Evolutionary conservation across 2,888 invertebrate species (phyloP), one percentile per base, ranked within the genome.

Genomic region (Lycia hirtaria): DNA sequence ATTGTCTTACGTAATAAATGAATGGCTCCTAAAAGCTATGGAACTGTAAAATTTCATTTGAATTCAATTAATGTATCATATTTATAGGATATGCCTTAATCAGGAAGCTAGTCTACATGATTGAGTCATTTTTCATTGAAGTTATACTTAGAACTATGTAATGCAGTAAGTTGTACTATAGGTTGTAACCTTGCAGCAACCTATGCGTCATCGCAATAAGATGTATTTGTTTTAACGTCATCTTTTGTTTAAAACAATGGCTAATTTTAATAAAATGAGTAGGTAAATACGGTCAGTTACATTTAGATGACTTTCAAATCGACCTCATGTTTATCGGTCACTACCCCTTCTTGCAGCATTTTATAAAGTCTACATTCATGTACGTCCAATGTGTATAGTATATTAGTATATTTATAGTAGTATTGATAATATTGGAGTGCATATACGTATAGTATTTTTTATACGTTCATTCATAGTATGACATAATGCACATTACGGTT

Each of bases 241-340:
- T 17, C n/a, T 17, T 20, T 1, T n/a, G n/a, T 30, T 44, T 43
- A 17, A 9, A 6, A 19, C 3, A 7, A n/a, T 20, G 30, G 32
- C 32, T 17, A 28, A 30, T 19, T 28, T 7, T 19, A 7, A 30
- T 7, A n/a, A 22, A n/a, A 4, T 10, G 5, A 14, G 14, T 30
- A 30, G 19, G 22, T 20, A n/a, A n/a, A n/a, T n/a, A n/a, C n/a
- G 44, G 44, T 28, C 26, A 20, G 28, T 38, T 44, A 26, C 24
- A 28, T 45, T 20, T 19, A 47, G 26, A 48, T 48, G 37, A 26
- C 48, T 48, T 35, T 48, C 26, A 7, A 38, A 49, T 4, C n/a
- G 49, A 38, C 37, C 28, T 28, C 15, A 10, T 38, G n/a, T 2
- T 28, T 49, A 49, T 49, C 38, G 38, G 48, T 17, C 37, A 35